Evolutionary conservation across 2,113 vertebrate genomes (phyloP), one percentile per base, ranked within the genome.

Genomic region (Heloderma charlesbogerti): DNA sequence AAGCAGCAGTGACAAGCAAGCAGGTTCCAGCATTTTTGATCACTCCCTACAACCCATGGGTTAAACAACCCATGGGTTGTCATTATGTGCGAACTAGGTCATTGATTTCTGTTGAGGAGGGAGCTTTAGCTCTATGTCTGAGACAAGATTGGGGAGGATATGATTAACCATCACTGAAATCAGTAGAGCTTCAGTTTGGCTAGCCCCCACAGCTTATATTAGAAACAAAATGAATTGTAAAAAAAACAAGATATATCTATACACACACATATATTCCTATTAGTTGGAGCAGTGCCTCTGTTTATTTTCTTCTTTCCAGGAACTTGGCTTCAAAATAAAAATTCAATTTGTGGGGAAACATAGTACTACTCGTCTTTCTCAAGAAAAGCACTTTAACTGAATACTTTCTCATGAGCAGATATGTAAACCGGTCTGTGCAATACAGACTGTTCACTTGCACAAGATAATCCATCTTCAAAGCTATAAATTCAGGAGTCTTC

Each of bases 391-490:
- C 95, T 40, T 34, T 91, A 79, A 90, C 3, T 31, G 45, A 90
- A 34, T 43, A 54, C 86, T 95, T 78, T 94, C 90, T 88, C 87
- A 88, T 75, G 51, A 95, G 86, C 34, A 88, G 86, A 91, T 93
- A 89, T 72, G 87, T 77, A 84, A 95, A 94, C 92, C 27, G 40
- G 22, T 57, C 84, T 91, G 77, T 69, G 90, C 90, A 89, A 88
- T 78, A 89, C 45, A 92, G 92, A 57, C 31, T 88, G 94, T 94
- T 88, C 82, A 81, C 63, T 88, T 87, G 25, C 66, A 90, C 93
- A 89, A 94, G 81, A 93, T 95, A 94, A 95, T 94, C 95, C 93
- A 90, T 34, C 91, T 94, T 96, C 93, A 95, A 94, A 95, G 91
- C 92, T 85, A 54, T 91, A 89, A 92, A 3, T 88, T 48, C 75